Percentiles rank a stretch among this genome's conserved stretches.
phyloP scores from a whole-genome alignment of 2,797 vertebrate species.

The Megaceryle alcyon region DNA sequence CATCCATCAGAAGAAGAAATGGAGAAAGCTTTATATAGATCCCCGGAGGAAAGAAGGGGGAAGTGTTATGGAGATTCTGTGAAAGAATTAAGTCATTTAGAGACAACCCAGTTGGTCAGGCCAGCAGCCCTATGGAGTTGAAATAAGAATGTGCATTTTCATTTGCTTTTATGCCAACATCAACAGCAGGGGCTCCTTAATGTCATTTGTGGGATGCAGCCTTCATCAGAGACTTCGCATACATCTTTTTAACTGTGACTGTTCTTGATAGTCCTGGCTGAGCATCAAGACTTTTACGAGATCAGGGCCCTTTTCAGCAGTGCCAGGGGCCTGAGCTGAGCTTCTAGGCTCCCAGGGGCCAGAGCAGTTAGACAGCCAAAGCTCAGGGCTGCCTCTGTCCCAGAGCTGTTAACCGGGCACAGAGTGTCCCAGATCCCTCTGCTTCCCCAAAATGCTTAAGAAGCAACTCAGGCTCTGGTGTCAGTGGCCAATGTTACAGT shows the following conservation, averaged over 20 bases:
- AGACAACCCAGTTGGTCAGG: neutral
- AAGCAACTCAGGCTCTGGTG: neutral
- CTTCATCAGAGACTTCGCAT: neutral
- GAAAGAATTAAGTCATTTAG: neutral
- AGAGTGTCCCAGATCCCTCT: neutral
- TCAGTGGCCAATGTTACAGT: neutral
- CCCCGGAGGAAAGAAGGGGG: neutral
- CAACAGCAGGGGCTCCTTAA: neutral
- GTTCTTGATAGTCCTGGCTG: neutral
- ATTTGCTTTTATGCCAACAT: neutral
- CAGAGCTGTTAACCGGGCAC: neutral
- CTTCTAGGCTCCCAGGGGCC: neutral
- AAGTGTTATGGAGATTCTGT: neutral
- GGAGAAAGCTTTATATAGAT: conserved; percentile 6
- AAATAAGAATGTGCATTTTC: neutral
- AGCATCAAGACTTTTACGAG: neutral
- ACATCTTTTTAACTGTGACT: neutral
- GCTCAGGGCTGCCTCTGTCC: neutral
- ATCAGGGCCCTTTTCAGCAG: neutral
- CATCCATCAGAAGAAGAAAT: conserved; percentile 13
- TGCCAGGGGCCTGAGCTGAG: fast-evolving
- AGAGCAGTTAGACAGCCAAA: neutral
- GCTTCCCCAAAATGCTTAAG: fast-evolving
- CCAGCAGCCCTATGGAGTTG: neutral
- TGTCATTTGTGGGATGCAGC: neutral